A percentile compares a stretch with the other conserved stretches of the same genome.
Conservation (phyloP, 2,113 vertebrate species). For the Nicator chloris region DNA sequence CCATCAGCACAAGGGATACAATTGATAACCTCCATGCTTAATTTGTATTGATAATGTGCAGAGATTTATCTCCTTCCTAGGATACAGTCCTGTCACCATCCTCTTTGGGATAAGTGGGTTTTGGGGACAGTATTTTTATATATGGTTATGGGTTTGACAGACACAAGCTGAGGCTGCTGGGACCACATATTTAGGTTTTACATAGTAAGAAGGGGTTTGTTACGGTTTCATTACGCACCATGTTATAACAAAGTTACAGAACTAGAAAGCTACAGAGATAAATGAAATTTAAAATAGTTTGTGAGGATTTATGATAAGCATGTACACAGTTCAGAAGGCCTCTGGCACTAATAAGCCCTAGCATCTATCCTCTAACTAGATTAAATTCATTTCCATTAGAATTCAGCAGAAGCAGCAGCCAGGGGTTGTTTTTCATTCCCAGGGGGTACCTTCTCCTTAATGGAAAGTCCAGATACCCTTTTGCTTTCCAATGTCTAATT, state of each 20-base stretch:
- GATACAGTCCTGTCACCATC: not conserved
- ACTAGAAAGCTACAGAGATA: not conserved
- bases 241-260: not conserved
- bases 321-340: not conserved
- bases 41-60: not conserved
- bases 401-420: slow-evolving; percentile 21
- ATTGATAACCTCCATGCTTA: not conserved
- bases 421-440: not conserved
- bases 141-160: not conserved
- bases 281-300: slow-evolving; percentile 8
- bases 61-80: not conserved
- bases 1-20: not conserved
- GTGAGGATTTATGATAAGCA: slow-evolving; percentile 1
- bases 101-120: not conserved
- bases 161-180: not conserved
- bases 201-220: not conserved
- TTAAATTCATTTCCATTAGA: slow-evolving; percentile 28
- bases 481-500: not conserved
- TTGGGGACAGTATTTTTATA: not conserved
- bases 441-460: not conserved
- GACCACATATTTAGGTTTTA: not conserved
- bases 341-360: slow-evolving; percentile 16
- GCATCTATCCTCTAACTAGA: not conserved
- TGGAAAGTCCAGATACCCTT: not conserved
- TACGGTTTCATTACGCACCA: not conserved